Evolutionary conservation across 2,797 vertebrate genomes (phyloP).

Genomic region (Poliocrania exsul): DNA sequence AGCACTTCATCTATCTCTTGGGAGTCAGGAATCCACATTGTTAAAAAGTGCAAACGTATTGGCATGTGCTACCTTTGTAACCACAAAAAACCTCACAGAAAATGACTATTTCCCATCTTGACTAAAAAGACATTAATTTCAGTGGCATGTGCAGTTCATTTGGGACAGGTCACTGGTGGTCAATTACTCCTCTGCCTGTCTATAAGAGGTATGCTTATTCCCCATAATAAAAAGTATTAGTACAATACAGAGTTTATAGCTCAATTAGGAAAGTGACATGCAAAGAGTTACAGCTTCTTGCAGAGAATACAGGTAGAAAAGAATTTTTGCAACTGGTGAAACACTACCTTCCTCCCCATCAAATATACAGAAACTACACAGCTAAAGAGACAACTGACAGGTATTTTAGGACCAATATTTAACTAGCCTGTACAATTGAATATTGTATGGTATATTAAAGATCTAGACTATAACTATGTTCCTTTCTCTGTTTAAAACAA

Average conservation of each 20-base stretch:
- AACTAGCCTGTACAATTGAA: background rate
- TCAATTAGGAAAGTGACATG: constrained; percentile 22
- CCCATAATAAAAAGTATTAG: constrained; percentile 40
- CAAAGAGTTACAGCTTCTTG: constrained; percentile 24
- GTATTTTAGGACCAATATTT: background rate
- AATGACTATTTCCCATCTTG: background rate
- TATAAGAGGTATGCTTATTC: constrained; percentile 36
- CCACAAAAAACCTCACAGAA: background rate
- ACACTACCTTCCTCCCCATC: background rate
- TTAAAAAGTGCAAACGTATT: background rate
- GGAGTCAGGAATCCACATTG: background rate
- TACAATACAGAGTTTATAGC: constrained; percentile 12
- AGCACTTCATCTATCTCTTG: background rate
- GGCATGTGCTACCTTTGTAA: background rate
- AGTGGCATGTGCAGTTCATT: background rate
- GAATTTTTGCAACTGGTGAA: background rate
- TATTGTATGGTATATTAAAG: background rate
- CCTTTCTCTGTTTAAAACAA: background rate
- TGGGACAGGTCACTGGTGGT: constrained; percentile 26
- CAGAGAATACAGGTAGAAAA: background rate
- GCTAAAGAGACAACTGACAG: background rate
- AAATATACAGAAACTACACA: background rate
- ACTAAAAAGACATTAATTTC: constrained; percentile 7
- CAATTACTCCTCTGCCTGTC: constrained; percentile 25
- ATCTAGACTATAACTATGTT: background rate